phyloP scores from a whole-genome alignment of 23 tunicate species.

The Styela plicata region DNA sequence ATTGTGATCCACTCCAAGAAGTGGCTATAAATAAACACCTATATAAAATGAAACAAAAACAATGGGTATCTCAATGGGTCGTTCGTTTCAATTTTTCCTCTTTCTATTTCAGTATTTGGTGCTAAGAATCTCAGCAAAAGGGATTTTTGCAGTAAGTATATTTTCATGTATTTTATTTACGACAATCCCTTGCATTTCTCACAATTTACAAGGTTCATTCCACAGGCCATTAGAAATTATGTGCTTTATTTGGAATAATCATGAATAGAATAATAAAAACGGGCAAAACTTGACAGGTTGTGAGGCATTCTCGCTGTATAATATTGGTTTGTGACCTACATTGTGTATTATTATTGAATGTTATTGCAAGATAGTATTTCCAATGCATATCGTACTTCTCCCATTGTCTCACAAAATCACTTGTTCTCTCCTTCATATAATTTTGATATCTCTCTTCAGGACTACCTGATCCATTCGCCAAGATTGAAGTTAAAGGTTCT shows the following conservation, averaged over 20 bases:
- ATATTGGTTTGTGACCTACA: not conserved
- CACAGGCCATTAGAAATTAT: too few species aligned
- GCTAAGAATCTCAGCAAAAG: conserved; percentile 94
- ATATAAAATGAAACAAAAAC: too few species aligned
- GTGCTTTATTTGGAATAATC: too few species aligned
- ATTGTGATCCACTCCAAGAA: too few species aligned
- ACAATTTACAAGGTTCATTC: not conserved
- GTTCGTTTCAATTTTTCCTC: too few species aligned
- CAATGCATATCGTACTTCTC: not conserved
- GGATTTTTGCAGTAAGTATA: conserved; percentile 89
- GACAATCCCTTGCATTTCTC: not conserved
- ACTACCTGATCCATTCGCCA: conserved; percentile 96
- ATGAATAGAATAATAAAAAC: too few species aligned
- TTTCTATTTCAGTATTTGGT: conserved; percentile 82
- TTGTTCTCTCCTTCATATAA: too few species aligned
- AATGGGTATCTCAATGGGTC: too few species aligned
- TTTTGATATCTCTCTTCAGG: conserved; percentile 51
- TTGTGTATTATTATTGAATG: too few species aligned
- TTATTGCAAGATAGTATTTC: too few species aligned
- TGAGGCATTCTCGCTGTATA: not conserved
- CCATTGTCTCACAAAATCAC: not conserved
- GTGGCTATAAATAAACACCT: too few species aligned
- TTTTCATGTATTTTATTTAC: not conserved
- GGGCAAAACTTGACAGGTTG: not conserved
- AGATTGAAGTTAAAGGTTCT: conserved; percentile 74